A percentile compares a stretch with the other conserved stretches of the same genome.
These are phyloP conservation scores for Ptychobarbus kaznakovi DNA, from an alignment of 2,797 vertebrate species.

Conservation along the genomic window DNA sequence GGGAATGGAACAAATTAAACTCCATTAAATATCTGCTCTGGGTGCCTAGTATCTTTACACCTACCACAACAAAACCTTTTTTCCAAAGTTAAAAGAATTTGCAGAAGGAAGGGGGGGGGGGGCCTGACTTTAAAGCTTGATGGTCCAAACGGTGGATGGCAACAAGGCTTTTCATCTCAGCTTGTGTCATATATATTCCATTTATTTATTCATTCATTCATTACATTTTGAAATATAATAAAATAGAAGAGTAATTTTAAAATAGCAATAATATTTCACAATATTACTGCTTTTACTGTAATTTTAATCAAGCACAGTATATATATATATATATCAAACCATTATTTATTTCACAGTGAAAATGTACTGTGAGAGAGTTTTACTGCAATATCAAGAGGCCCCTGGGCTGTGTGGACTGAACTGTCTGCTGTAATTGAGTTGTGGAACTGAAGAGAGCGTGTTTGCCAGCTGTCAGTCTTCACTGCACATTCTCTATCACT, in stretches of 20 bases:
- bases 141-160: no score
- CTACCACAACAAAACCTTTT: no score
- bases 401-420: slow-evolving; percentile 69
- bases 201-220: no score
- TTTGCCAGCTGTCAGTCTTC: slow-evolving; percentile 72
- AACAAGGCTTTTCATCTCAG: neutral
- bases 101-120: no score
- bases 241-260: neutral
- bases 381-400: slow-evolving; percentile 28
- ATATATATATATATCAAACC: neutral
- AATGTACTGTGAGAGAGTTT: slow-evolving; percentile 39
- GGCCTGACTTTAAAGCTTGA: no score
- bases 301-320: neutral
- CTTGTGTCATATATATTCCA: neutral
- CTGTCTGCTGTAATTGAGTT: slow-evolving; percentile 71
- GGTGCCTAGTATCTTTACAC: no score
- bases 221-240: no score
- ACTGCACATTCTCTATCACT: slow-evolving; percentile 52
- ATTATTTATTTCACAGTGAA: slow-evolving; percentile 38
- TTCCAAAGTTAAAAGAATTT: no score
- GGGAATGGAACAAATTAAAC: no score
- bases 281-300: neutral
- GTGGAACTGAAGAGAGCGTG: slow-evolving; percentile 62
- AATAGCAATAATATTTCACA: neutral
- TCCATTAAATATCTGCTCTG: no score